Base-by-base conservation (phyloP, 1,140 invertebrate species). In the Microplitis demolitor region DNA sequence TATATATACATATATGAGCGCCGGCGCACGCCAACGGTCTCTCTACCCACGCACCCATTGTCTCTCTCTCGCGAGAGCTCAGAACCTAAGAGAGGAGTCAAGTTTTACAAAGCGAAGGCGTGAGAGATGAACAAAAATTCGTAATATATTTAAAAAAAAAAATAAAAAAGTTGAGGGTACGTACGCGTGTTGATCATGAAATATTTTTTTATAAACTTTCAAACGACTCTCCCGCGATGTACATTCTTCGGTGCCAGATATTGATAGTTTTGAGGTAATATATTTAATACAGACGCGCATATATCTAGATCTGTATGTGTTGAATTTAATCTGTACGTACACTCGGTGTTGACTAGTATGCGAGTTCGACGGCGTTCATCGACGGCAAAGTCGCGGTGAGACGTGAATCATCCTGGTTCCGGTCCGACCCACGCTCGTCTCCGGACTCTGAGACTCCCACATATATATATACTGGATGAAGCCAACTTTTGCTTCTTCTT, bases 371-470 rank as follows among this genome's bases (percentile, higher is more conserved):
- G 33, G 37, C 31, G 60, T 31, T 37, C 37, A 51, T 69, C 14
- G 51, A 70, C 67, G 31, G 54, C 35, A 45, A 62, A 66, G 71
- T 54, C 71, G 67, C 79, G 77, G 76, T 78, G 73, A 76, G 72
- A 81, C 79, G 80, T 86, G 83, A 86, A 85, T 86, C 85, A 85
- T 85, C 75, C 78, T 76, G 77, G 83, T 87, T 85, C 83, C 83
- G 84, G 84, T 85, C 81, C 85, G 79, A 79, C 84, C 85, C 82
- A 86, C 85, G 84, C 79, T 76, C 78, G 81, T 79, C 81, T 79
- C 78, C 74, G 78, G 56, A 58, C 14, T 58, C 24, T 45, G 11
- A 45, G 24, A 58, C 56, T 58, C 56, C 56, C 79, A 82, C 77
- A 71, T 45, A 45, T 45, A 45, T 45, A 45, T 45, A 24, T 24